These are phyloP conservation scores for Platichthys flesus DNA, from an alignment of 2,113 vertebrate genomes.

Conservation along the genomic window DNA sequence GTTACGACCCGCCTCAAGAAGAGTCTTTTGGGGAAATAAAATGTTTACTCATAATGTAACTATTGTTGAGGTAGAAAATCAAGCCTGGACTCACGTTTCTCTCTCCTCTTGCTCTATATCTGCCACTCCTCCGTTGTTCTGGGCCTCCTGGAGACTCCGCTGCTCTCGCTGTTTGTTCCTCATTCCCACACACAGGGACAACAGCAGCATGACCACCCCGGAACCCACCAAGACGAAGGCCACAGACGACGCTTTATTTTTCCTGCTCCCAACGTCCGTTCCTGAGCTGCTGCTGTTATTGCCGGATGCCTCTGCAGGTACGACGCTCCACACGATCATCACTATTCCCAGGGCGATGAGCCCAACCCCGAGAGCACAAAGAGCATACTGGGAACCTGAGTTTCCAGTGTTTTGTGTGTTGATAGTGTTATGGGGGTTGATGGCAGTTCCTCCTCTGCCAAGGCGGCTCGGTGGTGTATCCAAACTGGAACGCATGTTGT, in stretches of 20 bases:
- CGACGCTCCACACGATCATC: conserved; percentile 96
- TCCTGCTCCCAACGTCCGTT: conserved; percentile 13
- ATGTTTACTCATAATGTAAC: too few relatives aligned
- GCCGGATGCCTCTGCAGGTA: conserved; percentile 73
- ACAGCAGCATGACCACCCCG: conserved; percentile 87
- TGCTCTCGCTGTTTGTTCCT: conserved; percentile 86
- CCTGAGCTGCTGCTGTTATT: conserved; percentile 68
- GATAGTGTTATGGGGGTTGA: conserved; percentile 26
- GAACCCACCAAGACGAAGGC: conserved; percentile 92
- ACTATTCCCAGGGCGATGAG: conserved; percentile 92
- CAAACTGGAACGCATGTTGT: conserved; percentile 63
- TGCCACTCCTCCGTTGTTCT: conserved; percentile 27
- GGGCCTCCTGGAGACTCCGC: conserved; percentile 62
- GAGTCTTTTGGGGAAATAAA: not conserved
- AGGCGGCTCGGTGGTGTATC: conserved; percentile 17
- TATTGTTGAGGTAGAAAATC: not conserved
- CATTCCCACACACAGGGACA: conserved; percentile 90
- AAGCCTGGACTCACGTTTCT: conserved; percentile 63
- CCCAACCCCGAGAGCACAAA: conserved; percentile 92
- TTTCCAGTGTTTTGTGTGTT: conserved; percentile 73
- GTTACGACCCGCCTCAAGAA: not conserved
- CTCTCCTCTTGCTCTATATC: conserved; percentile 33
- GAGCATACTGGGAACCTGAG: conserved; percentile 90
- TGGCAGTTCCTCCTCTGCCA: conserved; percentile 4
- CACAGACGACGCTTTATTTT: conserved; percentile 90